Conservation (phyloP, 2,113 vertebrate species). For the Xenotilapia flavipinnis region DNA sequence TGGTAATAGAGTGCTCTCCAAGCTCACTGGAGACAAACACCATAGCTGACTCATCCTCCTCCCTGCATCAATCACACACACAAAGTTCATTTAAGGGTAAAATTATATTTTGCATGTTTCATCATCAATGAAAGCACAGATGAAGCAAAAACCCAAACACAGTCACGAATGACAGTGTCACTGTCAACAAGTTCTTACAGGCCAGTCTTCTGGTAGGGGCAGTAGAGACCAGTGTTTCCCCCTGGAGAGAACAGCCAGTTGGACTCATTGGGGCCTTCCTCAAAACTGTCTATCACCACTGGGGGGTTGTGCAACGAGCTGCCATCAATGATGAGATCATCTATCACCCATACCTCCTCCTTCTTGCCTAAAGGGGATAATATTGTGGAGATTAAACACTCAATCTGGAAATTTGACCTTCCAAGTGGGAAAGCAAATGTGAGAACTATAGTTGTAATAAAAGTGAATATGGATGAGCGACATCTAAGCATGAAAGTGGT, state of each 20-base stretch:
- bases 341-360: slow-evolving; percentile 97
- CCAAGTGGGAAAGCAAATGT: neutral
- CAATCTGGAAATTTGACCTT: neutral
- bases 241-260: slow-evolving; percentile 97
- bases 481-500: neutral
- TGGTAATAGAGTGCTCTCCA: slow-evolving; percentile 95
- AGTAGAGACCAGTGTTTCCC: slow-evolving; percentile 94
- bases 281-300: slow-evolving; percentile 88
- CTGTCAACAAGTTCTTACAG: slow-evolving; percentile 76
- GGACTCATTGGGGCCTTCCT: slow-evolving; percentile 85
- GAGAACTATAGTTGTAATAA: neutral
- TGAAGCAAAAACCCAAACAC: neutral
- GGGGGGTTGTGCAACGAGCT: slow-evolving; percentile 83
- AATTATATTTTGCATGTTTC: neutral
- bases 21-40: slow-evolving; percentile 95
- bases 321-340: slow-evolving; percentile 95
- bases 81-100: neutral
- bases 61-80: slow-evolving; percentile 63
- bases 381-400: neutral
- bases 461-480: neutral
- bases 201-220: slow-evolving; percentile 89
- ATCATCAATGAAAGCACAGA: neutral
- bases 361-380: slow-evolving; percentile 83
- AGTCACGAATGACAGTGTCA: neutral
- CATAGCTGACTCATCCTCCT: slow-evolving; percentile 96